These are phyloP conservation scores for Meleagris gallopavo DNA, from an alignment of 2,113 vertebrate genomes.

Conservation along the genomic window DNA sequence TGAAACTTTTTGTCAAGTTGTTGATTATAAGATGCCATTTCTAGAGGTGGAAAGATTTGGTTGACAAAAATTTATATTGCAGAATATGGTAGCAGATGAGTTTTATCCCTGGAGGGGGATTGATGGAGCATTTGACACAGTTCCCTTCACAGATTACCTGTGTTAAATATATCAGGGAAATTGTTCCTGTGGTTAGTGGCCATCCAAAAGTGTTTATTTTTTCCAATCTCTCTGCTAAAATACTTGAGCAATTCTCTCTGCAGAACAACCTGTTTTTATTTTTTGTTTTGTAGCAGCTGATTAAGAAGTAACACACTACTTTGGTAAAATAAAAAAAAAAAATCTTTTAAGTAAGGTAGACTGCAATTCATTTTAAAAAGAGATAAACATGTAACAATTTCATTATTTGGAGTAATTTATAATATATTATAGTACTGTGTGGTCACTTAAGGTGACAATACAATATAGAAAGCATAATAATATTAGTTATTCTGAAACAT, in stretches of 20 bases:
- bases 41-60: not conserved
- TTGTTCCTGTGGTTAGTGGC: not conserved
- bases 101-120: not conserved
- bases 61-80: not conserved
- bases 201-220: not conserved
- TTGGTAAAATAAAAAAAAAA: not conserved
- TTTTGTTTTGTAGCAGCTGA: not conserved
- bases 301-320: not conserved
- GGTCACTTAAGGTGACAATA: not conserved
- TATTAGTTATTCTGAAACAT: not conserved
- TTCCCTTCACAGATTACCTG: not conserved
- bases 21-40: not conserved
- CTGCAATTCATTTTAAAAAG: not conserved
- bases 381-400: not conserved
- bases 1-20: not conserved
- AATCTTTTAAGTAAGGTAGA: not conserved
- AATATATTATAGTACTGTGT: not conserved
- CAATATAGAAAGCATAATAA: not conserved
- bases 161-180: not conserved
- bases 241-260: not conserved
- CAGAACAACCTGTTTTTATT: not conserved
- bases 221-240: not conserved
- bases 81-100: not conserved
- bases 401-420: not conserved
- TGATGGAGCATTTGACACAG: not conserved